phyloP scores from a whole-genome alignment of 2,113 vertebrate genomes.

The Lathamus discolor region DNA sequence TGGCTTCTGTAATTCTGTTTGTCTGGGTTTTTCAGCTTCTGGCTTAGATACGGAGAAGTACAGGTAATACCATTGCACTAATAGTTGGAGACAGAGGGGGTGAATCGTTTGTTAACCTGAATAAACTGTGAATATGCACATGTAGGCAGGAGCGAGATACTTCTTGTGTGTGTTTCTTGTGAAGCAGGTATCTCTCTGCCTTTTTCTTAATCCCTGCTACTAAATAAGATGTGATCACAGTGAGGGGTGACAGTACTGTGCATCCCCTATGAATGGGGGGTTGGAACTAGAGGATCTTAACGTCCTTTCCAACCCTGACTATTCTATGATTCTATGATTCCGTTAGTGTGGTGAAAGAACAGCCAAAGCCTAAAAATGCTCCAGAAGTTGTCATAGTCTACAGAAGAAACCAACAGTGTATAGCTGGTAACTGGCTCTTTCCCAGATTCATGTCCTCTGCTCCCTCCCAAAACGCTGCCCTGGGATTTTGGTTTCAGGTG shows the following conservation, averaged over 20 bases:
- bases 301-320: too few relatives aligned
- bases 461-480: neutral
- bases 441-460: neutral
- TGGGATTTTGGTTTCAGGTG: neutral
- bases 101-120: neutral
- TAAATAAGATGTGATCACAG: neutral
- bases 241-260: neutral
- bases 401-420: neutral
- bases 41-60: neutral
- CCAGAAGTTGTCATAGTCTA: neutral
- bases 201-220: neutral
- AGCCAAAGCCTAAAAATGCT: neutral
- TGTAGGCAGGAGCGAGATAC: neutral
- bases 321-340: too few relatives aligned
- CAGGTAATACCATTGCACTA: neutral
- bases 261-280: neutral
- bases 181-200: neutral
- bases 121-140: neutral
- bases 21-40: neutral
- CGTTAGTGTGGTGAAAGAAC: neutral
- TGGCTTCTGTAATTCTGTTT: neutral
- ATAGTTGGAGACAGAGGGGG: neutral
- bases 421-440: neutral
- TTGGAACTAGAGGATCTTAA: too few relatives aligned
- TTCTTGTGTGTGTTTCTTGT: neutral